A percentile compares a stretch with the other conserved stretches of the same genome.
phyloP scores from a whole-genome alignment of 2,888 invertebrate genomes.

The Dyspetes luteomarginatus region DNA sequence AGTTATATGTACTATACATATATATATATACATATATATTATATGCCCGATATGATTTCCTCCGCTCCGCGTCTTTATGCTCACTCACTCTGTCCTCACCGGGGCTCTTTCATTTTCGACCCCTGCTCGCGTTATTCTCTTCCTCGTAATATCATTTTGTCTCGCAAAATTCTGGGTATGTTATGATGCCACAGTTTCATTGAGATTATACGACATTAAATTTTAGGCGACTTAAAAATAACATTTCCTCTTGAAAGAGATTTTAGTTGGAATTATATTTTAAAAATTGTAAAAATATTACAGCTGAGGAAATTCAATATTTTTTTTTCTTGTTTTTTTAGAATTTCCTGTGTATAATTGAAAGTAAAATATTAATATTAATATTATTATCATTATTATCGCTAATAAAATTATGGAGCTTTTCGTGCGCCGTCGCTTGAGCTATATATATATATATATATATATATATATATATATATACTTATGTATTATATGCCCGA shows the following conservation, averaged over 20 bases:
- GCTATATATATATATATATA: conserved; percentile 32
- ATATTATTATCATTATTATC: conserved; percentile 80
- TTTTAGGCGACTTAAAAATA: neutral
- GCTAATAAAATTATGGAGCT: conserved; percentile 81
- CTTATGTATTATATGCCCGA: conserved; percentile 41
- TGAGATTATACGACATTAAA: neutral
- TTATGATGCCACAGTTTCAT: neutral
- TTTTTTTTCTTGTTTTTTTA: no score
- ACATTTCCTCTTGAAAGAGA: neutral
- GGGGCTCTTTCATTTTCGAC: conserved; percentile 44
- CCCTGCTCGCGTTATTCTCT: conserved; percentile 16
- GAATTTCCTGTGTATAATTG: no score
- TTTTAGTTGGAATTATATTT: no score
- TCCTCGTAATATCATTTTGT: conserved; percentile 25
- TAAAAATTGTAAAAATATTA: no score
- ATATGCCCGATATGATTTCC: conserved; percentile 60
- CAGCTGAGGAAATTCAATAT: no score
- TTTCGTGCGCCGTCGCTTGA: conserved; percentile 66
- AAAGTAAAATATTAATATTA: no score
- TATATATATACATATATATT: neutral
- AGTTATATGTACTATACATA: conserved; percentile 28
- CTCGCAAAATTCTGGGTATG: neutral
- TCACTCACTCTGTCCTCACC: conserved; percentile 22
- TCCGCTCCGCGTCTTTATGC: conserved; percentile 53
- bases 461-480: neutral